Percentiles rank a stretch among this genome's conserved stretches.
Conservation (phyloP, 2,797 vertebrate species). For the Poeciliopsis paucimaculata region DNA sequence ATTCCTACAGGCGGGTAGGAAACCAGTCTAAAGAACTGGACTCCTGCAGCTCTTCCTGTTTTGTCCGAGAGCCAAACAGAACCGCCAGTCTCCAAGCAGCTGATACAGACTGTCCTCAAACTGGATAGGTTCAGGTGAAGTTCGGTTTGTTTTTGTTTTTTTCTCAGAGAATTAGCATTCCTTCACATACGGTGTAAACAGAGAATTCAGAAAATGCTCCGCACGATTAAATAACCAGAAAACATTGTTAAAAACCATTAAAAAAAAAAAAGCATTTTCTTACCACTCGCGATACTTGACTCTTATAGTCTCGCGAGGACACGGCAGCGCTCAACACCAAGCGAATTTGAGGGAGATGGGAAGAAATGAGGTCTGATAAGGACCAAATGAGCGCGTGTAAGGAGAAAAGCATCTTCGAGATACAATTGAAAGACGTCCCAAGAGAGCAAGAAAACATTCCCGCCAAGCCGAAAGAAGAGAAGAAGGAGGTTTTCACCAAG, state of each 20-base stretch:
- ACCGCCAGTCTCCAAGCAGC: constrained; percentile 22
- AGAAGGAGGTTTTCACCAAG: constrained; percentile 84
- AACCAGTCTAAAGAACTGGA: constrained; percentile 60
- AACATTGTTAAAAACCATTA: too few relatives aligned
- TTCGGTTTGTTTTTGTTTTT: neutral
- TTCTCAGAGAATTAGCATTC: neutral
- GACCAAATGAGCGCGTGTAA: constrained; percentile 78
- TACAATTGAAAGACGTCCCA: constrained; percentile 78
- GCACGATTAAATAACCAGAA: neutral
- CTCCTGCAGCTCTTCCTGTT: constrained; percentile 48
- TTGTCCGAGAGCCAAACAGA: constrained; percentile 23
- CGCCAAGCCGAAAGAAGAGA: constrained; percentile 83
- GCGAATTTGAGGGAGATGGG: constrained; percentile 67
- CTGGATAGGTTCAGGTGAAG: neutral
- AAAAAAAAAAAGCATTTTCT: neutral
- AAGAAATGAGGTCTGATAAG: constrained; percentile 86
- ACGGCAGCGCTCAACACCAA: constrained; percentile 7
- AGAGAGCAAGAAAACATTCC: constrained; percentile 75
- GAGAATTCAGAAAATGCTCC: neutral
- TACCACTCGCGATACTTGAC: constrained; percentile 61
- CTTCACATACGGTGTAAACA: neutral
- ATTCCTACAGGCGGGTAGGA: constrained; percentile 52
- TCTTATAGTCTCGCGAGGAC: constrained; percentile 69
- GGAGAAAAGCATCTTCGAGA: constrained; percentile 80
- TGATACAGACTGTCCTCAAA: constrained; percentile 2